These are phyloP conservation scores for Drosophila heteroneura DNA, from an alignment of 2,888 invertebrate species.

Conservation along the genomic window DNA sequence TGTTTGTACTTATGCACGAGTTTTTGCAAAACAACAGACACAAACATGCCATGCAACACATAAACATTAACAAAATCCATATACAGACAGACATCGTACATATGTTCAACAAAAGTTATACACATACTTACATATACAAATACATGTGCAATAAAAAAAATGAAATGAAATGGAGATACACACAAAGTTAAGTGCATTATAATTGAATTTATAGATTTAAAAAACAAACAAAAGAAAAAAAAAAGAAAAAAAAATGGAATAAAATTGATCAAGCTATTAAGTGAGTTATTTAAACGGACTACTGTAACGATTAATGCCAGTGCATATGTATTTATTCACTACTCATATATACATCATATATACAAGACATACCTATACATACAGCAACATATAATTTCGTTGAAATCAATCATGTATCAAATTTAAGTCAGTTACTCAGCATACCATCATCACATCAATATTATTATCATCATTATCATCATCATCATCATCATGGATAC, in stretches of 20 bases:
- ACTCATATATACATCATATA: slow-evolving; percentile 68
- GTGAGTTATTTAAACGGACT: slow-evolving; percentile 71
- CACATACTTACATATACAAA: slow-evolving; percentile 18
- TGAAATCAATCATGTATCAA: slow-evolving; percentile 41
- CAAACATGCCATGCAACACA: slow-evolving; percentile 30
- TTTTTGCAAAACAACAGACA: slow-evolving; percentile 32
- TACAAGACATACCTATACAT: slow-evolving; percentile 56
- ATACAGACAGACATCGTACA: slow-evolving; percentile 26
- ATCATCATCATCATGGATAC: slow-evolving; percentile 14
- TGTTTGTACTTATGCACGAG: slow-evolving; percentile 36
- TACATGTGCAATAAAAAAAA: slow-evolving; percentile 49
- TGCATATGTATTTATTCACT: slow-evolving; percentile 77
- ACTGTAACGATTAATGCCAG: slow-evolving; percentile 69
- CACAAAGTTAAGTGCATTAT: slow-evolving; percentile 81
- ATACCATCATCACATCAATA: slow-evolving; percentile 32
- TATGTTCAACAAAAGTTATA: slow-evolving; percentile 40
- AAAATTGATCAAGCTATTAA: slow-evolving; percentile 60
- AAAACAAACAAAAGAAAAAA: slow-evolving; percentile 9
- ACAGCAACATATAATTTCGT: slow-evolving; percentile 48
- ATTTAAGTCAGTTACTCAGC: slow-evolving; percentile 35
- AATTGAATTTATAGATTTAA: slow-evolving; percentile 79
- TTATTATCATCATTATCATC: slow-evolving; percentile 22
- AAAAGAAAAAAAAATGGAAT: neutral
- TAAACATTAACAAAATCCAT: slow-evolving; percentile 21
- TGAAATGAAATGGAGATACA: slow-evolving; percentile 28